Evolutionary conservation across 2,888 invertebrate genomes (phyloP), one percentile per base, ranked within the genome.

Genomic region (Drosophila subsilvestris): DNA sequence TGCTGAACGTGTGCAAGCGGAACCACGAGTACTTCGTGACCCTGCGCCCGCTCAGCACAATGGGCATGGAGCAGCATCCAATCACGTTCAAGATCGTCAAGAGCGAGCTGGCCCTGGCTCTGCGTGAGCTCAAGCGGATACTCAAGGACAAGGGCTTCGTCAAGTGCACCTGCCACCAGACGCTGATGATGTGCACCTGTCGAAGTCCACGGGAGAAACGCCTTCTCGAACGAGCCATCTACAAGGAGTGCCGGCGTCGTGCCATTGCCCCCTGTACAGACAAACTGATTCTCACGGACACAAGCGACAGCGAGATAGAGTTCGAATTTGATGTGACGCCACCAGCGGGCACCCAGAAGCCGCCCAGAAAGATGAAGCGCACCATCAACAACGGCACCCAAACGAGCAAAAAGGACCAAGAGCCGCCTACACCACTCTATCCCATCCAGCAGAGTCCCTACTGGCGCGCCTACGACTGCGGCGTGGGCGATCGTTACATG

Each of bases 301-400:
- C 91, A 0, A 90, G 89, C 9, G 91, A 91, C 1, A 91, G 90
- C 14, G 95, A 95, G 50, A 93, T 94, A 17, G 95, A 95, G 57
- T 93, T 95, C 91, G 94, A 95, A 80, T 94, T 95, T 20, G 95
- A 95, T 77, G 95, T 95, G 61, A 95, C 95, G 0, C 95, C 95
- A 0, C 95, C 95, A 0, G 94, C 94, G 50, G 95, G 94, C 0
- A 93, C 94, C 58, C 93, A 94, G 44, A 94, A 94, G 76, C 93
- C 94, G 0, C 92, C 93, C 58, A 7, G 37, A 0, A 25, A 93
- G 22, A 92, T 93, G 51, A 90, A 91, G 66, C 93, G 93, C 68
- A 91, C 94, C 4, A 63, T 78, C 3, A 94, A 94, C 72, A 93
- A 93, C 0, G 94, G 94, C 62, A 94, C 95, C 0, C 95, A 95